Percentiles rank a stretch among this genome's conserved stretches.
Conservation (phyloP, 2,888 invertebrate genomes). For the Desoria tigrina region DNA sequence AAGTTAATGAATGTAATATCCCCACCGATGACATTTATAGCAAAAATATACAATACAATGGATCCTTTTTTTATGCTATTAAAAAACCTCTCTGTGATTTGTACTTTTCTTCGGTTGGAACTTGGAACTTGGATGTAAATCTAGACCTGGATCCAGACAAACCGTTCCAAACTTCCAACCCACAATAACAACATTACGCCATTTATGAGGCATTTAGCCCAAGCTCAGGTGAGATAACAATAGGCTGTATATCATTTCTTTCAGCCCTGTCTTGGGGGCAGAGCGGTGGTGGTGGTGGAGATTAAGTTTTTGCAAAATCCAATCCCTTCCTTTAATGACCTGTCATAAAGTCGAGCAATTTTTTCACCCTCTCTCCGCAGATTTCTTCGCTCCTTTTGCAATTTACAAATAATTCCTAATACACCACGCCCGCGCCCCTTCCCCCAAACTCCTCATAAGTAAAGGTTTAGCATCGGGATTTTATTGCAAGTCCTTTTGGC, state of each 20-base stretch:
- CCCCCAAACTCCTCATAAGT: no score
- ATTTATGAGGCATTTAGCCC: neutral
- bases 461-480: no score
- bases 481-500: no score
- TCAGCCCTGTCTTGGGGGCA: slow-evolving; percentile 14
- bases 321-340: slow-evolving; percentile 27
- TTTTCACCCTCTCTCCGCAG: slow-evolving; percentile 11
- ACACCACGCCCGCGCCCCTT: no score
- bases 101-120: neutral
- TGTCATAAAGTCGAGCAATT: slow-evolving; percentile 41
- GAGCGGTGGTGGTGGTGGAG: slow-evolving; percentile 5
- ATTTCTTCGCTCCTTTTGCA: neutral
- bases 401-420: no score
- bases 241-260: slow-evolving; percentile 16
- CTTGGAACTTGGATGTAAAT: no score
- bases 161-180: no score
- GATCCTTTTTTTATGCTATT: slow-evolving; percentile 4
- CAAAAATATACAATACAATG: slow-evolving; percentile 10
- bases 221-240: slow-evolving; percentile 16
- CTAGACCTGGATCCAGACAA: no score
- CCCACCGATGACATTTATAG: no score
- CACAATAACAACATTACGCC: no score
- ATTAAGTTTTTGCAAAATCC: slow-evolving; percentile 23
- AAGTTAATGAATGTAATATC: no score
- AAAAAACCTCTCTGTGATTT: slow-evolving; percentile 5